A percentile compares a stretch with the other conserved stretches of the same genome.
Evolutionary conservation across 2,113 vertebrate genomes (phyloP).

Genomic region (Craseonycteris thonglongyai): DNA sequence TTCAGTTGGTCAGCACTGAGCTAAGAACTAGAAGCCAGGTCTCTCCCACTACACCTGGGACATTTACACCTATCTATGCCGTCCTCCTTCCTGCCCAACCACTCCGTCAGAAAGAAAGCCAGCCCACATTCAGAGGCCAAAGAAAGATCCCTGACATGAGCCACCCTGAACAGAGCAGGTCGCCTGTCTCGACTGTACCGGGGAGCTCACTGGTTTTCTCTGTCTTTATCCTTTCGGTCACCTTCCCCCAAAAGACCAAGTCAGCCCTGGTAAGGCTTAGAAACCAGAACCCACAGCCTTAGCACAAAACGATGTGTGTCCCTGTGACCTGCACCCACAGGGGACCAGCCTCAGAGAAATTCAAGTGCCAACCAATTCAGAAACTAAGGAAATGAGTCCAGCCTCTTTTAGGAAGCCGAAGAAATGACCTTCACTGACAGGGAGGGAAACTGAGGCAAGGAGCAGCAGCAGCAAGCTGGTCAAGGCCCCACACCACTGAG

Average conservation of each 20-base stretch:
- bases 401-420: not conserved
- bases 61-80: not conserved
- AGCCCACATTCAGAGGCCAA: not conserved
- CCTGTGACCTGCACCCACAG: not conserved
- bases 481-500: accelerated
- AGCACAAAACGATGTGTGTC: not conserved
- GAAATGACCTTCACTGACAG: not conserved
- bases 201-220: not conserved
- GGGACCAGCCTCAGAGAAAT: not conserved
- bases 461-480: accelerated
- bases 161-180: not conserved
- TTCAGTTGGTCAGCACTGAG: not conserved
- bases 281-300: not conserved
- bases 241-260: not conserved
- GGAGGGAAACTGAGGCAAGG: slow-evolving; percentile 42
- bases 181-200: not conserved
- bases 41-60: not conserved
- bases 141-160: accelerated
- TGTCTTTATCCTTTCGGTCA: not conserved
- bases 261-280: not conserved
- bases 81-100: not conserved
- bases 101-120: not conserved
- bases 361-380: not conserved
- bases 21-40: not conserved
- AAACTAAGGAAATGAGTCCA: not conserved